Evolutionary conservation across 2,888 invertebrate species (phyloP), one percentile per base, ranked within the genome.

Genomic region (Seira sanloemensis): DNA sequence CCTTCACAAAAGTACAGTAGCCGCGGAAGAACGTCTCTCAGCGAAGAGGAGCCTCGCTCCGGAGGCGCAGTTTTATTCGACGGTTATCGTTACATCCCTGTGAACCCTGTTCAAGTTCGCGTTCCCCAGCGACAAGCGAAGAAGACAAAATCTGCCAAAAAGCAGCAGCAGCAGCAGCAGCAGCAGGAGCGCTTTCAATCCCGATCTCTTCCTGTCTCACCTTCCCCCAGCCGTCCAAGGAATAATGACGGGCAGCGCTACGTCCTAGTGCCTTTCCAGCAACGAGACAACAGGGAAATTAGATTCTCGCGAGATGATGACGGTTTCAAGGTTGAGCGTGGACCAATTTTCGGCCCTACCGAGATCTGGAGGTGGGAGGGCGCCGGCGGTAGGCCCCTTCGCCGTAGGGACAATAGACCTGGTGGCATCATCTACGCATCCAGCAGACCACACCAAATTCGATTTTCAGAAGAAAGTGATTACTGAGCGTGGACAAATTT

Each of bases 321-420:
- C 21, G 65, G 72, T 16, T 72, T 78, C 27, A 21, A 65, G 4
- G 66, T 73, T n/a, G 73, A 80, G 4, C 62, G 54, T 58, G 74
- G 27, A 19, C 74, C 73, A 18, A 9, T 26, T 9, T 80, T 16
- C n/a, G 68, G 67, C 18, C 79, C 79, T 1, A 66, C 73, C 9
- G 79, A 80, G 68, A 66, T 80, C 16, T 80, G 79, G 79, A 80
- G 68, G 19, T 80, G 79, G 79, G 73, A 80, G 68, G 73, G 79
- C 4, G 50, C 79, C 25, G 79, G 79, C 7, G 79, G 79, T 69
- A 37, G 72, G 19, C 79, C 79, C 18, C 26, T 74, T 18, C 46
- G 74, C 26, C 37, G 74, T n/a, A 24, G 79, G 27, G 79, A 80
- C 9, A 80, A 73, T 24, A 50, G 79, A 2, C 79, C 79, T 19